Conservation (phyloP, 2,113 vertebrate genomes). For the Brachypodius melanocephalos region DNA sequence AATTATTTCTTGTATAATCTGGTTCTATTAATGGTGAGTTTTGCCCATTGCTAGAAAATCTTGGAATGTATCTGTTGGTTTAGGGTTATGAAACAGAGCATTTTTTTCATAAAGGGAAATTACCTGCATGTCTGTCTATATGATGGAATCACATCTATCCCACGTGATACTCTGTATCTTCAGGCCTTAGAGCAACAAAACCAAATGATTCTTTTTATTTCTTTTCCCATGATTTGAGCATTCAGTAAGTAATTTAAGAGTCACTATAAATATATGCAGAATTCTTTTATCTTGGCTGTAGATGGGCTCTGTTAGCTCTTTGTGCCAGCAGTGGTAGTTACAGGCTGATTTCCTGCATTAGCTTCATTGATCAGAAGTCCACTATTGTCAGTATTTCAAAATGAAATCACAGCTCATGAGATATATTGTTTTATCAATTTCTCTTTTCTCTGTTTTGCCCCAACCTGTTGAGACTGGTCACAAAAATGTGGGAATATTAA, state of each 20-base stretch:
- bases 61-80: background rate
- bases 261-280: background rate
- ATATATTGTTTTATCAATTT: background rate
- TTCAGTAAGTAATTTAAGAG: background rate
- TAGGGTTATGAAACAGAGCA: background rate
- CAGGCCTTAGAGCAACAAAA: background rate
- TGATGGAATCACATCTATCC: background rate
- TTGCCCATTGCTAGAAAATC: background rate
- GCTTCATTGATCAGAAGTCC: background rate
- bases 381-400: background rate
- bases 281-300: background rate
- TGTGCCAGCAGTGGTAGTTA: background rate
- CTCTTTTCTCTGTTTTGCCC: background rate
- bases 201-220: background rate
- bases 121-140: background rate
- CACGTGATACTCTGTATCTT: fast-evolving
- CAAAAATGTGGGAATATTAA: background rate
- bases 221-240: background rate
- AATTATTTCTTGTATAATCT: background rate
- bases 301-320: background rate
- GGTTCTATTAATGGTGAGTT: background rate
- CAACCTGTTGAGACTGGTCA: background rate
- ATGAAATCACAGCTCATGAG: background rate
- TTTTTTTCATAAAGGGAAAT: background rate
- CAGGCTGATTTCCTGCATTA: background rate